These are phyloP conservation scores for Rotaria macrura DNA, from an alignment of 2,888 invertebrate species.

Conservation along the genomic window DNA sequence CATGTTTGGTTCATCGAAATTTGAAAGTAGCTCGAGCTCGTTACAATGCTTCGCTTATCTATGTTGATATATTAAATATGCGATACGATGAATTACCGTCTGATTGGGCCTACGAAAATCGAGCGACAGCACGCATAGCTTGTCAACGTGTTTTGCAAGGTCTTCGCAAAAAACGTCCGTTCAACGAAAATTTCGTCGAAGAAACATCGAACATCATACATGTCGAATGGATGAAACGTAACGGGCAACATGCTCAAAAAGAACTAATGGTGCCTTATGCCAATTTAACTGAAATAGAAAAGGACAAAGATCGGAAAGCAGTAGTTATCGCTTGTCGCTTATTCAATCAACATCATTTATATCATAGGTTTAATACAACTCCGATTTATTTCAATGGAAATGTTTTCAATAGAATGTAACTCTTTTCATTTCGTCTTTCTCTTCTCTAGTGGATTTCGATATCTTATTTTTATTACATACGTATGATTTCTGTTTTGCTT, in stretches of 20 bases:
- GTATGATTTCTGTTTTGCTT: too few relatives aligned
- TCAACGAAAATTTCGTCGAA: neutral
- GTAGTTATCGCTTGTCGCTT: neutral
- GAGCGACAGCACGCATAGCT: neutral
- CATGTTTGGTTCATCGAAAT: neutral
- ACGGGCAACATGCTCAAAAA: neutral
- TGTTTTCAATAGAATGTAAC: neutral
- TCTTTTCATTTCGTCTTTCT: too few relatives aligned
- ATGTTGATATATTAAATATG: conserved; percentile 22
- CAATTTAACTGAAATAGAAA: neutral
- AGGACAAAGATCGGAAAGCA: neutral
- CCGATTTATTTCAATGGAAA: neutral
- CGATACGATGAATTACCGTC: neutral
- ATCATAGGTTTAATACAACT: neutral
- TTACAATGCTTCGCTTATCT: neutral
- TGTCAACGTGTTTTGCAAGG: neutral
- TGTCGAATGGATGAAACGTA: neutral
- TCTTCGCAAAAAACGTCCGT: neutral
- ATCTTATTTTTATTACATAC: too few relatives aligned
- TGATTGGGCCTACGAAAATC: neutral
- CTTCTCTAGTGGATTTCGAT: too few relatives aligned
- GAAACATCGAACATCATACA: neutral
- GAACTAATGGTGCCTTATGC: neutral
- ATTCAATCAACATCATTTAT: neutral
- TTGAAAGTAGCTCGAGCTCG: neutral